phyloP scores from a whole-genome alignment of 1,140 invertebrate species.

The Meteorus sp. region DNA sequence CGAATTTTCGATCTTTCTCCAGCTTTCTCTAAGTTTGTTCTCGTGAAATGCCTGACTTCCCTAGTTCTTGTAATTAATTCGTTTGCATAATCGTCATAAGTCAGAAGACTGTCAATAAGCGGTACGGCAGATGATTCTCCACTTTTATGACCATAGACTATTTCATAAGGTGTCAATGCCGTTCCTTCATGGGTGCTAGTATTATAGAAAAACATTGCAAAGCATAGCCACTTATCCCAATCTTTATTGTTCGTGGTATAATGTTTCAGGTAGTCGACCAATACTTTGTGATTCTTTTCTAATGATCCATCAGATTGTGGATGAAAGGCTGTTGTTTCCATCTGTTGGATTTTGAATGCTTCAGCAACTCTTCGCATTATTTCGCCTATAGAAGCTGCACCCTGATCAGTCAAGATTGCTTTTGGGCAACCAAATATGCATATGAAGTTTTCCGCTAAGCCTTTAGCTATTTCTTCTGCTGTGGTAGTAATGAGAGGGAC shows the following conservation, averaged over 20 bases:
- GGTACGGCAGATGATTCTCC: conserved; percentile 4
- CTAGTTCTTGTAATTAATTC: not conserved
- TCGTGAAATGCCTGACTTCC: not conserved
- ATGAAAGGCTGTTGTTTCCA: conserved; percentile 3
- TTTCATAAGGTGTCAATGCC: conserved; percentile 28
- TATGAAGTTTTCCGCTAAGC: conserved; percentile 12
- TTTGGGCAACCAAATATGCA: conserved; percentile 33
- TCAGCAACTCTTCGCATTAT: conserved; percentile 31
- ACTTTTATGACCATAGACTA: conserved; percentile 13
- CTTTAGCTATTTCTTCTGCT: conserved; percentile 30
- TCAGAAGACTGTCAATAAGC: not conserved
- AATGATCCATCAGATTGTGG: conserved; percentile 32
- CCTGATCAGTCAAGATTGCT: conserved; percentile 38
- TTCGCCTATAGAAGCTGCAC: conserved; percentile 30
- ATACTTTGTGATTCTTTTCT: conserved; percentile 32
- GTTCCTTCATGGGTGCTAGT: conserved; percentile 37
- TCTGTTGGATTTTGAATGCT: conserved; percentile 28
- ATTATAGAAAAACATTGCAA: conserved; percentile 14
- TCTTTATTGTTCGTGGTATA: conserved; percentile 33
- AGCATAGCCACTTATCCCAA: conserved; percentile 41
- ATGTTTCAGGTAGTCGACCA: conserved; percentile 34
- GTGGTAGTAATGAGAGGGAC: conserved; percentile 27
- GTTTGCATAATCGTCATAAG: conserved; percentile 5
- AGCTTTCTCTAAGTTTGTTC: not conserved
- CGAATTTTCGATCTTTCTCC: conserved; percentile 2